Conservation (phyloP, 2,797 vertebrate genomes). For the Apodemus agrarius region DNA sequence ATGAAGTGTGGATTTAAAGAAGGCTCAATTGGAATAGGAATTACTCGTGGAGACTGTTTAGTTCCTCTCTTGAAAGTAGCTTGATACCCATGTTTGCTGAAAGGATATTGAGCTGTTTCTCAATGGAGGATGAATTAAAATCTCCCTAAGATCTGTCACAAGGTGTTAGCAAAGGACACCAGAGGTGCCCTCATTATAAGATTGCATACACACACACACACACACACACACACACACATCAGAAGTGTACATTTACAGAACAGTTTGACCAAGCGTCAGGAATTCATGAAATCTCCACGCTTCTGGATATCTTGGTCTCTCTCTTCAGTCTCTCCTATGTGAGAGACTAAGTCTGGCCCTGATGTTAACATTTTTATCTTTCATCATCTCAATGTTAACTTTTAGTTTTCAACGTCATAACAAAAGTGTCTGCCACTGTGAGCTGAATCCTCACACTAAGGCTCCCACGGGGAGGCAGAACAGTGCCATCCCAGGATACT, state of each 20-base stretch:
- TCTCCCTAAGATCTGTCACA: not conserved
- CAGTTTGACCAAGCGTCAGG: not conserved
- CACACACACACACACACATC: not conserved
- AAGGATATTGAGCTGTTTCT: not conserved
- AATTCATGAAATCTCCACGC: not conserved
- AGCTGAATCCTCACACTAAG: not conserved
- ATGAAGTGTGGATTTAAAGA: not conserved
- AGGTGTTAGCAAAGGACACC: not conserved
- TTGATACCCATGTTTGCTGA: not conserved
- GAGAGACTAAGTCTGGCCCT: not conserved
- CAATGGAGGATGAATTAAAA: not conserved
- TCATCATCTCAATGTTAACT: not conserved
- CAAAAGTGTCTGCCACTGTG: too few relatives aligned
- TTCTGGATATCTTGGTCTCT: not conserved
- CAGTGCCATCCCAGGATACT: too few relatives aligned
- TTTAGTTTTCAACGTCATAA: not conserved
- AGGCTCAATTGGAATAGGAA: not conserved
- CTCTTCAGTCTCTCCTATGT: not conserved
- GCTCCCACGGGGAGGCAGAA: not conserved
- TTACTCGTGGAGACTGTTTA: not conserved
- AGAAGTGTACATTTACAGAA: not conserved
- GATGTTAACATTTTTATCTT: not conserved
- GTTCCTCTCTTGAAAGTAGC: not conserved
- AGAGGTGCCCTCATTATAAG: not conserved
- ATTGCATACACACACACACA: not conserved